Evolutionary conservation across 2,113 vertebrate species (phyloP), one percentile per base, ranked within the genome.

Genomic region (Orientallactaga bullata): DNA sequence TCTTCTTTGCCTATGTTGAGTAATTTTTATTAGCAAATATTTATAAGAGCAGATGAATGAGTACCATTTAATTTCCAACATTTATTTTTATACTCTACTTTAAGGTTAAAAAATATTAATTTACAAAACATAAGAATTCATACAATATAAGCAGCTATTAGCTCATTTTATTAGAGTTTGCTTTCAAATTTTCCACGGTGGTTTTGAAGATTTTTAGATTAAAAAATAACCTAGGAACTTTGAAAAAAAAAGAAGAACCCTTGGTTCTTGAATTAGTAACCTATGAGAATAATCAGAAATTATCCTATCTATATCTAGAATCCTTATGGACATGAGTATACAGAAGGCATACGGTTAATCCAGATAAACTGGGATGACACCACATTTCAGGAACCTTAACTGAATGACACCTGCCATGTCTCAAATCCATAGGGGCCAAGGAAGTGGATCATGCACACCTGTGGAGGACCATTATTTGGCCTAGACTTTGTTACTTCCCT

Each of bases 1-100:
- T 85, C 17, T 68, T 78, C 24, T 77, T 72, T 76, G 32, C 30
- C 35, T 66, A 76, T 66, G 5, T 32, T 95, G 55, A 80, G 88
- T 78, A 76, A 20, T 21, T 79, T 94, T 94, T 91, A 73, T 80
- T 85, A 69, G 61, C 5, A 95, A 85, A 60, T 73, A 42, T 35
- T 90, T 79, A 80, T 85, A 73, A 84, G 77, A 85, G 28, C 51
- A 94, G 28, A 78, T 66, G 71, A 18, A 39, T 35, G 24, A 21
- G 12, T 88, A 78, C 17, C 16, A 95, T 39, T 88, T 89, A 86
- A 65, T 91, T 95, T 60, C 8, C 26, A 89, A 55, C 23, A 32
- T 90, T 88, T 88, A 79, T 65, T 73, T 28, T 11, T 74, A 23
- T 13, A 4, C 11, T 88, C 17, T 66, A n/a, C 60, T 61, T 61